phyloP scores from a whole-genome alignment of 2,113 vertebrate species.

The Jaculus jaculus region DNA sequence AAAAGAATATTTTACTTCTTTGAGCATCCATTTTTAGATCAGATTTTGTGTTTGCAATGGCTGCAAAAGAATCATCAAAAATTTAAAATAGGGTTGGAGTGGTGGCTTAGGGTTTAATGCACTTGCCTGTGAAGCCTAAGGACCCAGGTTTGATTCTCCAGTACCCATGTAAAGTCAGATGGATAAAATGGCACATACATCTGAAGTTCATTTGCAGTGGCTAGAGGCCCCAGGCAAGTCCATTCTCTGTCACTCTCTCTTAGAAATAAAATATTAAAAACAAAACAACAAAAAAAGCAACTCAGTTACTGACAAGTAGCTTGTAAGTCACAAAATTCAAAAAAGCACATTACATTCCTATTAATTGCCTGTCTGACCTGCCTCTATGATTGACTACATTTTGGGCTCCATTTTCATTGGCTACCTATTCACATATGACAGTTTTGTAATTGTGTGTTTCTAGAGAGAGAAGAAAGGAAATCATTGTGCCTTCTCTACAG shows the following conservation, averaged over 20 bases:
- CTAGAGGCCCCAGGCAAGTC: too few relatives aligned
- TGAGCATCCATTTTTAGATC: background rate
- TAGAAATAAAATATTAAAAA: too few relatives aligned
- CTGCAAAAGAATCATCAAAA: background rate
- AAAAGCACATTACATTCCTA: background rate
- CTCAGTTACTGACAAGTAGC: background rate
- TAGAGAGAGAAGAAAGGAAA: background rate
- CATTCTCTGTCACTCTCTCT: too few relatives aligned
- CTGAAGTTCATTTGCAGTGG: too few relatives aligned
- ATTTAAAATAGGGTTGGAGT: background rate
- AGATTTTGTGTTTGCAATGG: slow-evolving; percentile 6
- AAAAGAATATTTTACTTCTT: background rate
- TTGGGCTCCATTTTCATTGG: background rate
- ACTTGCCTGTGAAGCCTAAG: too few relatives aligned
- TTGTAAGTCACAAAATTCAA: background rate
- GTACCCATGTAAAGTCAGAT: too few relatives aligned
- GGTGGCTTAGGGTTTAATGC: too few relatives aligned
- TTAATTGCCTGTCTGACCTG: background rate
- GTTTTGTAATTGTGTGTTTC: slow-evolving; percentile 25
- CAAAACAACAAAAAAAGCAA: background rate
- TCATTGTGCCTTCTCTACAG: background rate
- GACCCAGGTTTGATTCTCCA: too few relatives aligned
- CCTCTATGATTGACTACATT: background rate
- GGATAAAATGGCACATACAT: too few relatives aligned
- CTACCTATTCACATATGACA: background rate